Percentiles rank a stretch among this genome's conserved stretches.
These are phyloP conservation scores for Pseudopleuronectes americanus DNA, from an alignment of 2,797 vertebrate species.

Conservation along the genomic window DNA sequence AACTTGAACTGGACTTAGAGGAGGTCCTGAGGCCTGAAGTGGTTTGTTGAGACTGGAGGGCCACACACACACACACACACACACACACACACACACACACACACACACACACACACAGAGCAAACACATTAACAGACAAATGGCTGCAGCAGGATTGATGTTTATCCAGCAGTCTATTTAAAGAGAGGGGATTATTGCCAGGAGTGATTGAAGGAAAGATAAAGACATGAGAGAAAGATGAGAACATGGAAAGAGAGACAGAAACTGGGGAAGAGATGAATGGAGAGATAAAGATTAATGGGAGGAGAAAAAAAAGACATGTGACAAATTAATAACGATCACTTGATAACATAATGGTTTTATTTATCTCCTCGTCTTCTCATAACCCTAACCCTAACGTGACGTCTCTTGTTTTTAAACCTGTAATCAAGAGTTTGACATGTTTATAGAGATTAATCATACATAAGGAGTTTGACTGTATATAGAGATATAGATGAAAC, in stretches of 20 bases:
- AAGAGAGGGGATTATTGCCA: constrained; percentile 26
- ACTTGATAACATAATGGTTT: neutral
- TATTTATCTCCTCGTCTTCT: neutral
- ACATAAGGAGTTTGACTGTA: too few species aligned
- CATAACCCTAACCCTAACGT: too few species aligned
- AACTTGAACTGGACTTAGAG: too few species aligned
- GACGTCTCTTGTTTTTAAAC: too few species aligned
- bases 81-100: constrained; percentile 4
- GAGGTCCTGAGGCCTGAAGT: constrained; percentile 7
- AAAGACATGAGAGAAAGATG: constrained; percentile 1
- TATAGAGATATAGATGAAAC: too few species aligned
- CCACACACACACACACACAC: constrained; percentile 2
- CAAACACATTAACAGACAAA: constrained; percentile 61
- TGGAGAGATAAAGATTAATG: neutral
- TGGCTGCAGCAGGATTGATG: constrained; percentile 35
- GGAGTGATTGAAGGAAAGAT: neutral
- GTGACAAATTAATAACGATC: neutral
- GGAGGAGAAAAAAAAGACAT: too few species aligned
- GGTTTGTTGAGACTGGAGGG: constrained; percentile 20
- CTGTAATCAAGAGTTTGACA: too few species aligned
- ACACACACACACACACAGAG: constrained; percentile 12
- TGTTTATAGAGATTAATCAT: too few species aligned
- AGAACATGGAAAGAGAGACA: neutral
- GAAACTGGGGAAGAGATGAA: neutral
- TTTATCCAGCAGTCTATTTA: constrained; percentile 63